phyloP scores from a whole-genome alignment of 1,140 invertebrate species.

The Drosophila simulans region DNA sequence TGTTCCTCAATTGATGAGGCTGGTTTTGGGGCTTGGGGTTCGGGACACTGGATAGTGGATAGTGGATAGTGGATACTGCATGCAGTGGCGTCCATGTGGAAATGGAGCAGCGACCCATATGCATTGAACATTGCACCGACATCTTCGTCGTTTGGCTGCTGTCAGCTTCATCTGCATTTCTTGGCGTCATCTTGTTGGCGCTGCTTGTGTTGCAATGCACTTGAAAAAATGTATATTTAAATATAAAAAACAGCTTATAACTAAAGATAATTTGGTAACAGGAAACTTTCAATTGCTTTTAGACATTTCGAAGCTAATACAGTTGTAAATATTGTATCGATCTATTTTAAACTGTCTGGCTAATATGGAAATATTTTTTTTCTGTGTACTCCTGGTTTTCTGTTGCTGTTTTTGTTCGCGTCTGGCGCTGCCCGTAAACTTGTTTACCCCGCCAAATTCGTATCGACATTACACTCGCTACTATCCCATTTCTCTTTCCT shows the following conservation, averaged over 20 bases:
- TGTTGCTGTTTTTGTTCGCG: conserved; percentile 35
- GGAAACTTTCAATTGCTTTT: no score
- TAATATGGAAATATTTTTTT: background rate
- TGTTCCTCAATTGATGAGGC: conserved; percentile 73
- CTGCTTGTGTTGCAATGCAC: conserved; percentile 10
- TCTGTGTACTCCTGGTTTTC: background rate
- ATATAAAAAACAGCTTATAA: no score
- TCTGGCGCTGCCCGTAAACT: conserved; percentile 69
- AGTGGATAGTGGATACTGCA: background rate
- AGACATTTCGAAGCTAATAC: no score
- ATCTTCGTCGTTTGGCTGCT: conserved; percentile 44
- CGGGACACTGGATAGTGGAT: background rate
- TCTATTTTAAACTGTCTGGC: no score
- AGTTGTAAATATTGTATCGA: no score
- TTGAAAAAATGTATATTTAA: background rate
- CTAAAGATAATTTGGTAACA: no score
- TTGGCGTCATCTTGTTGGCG: conserved; percentile 62
- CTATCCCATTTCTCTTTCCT: conserved; percentile 22
- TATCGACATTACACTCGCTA: conserved; percentile 64
- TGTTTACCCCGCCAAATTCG: conserved; percentile 64
- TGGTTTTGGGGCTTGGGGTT: conserved; percentile 28
- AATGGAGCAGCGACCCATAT: conserved; percentile 79
- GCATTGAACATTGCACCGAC: conserved; percentile 48
- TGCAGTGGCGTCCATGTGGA: conserved; percentile 57
- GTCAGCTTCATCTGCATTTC: conserved; percentile 80